Base-by-base conservation (phyloP, 2,797 vertebrate genomes). In the Alectoris magna region DNA sequence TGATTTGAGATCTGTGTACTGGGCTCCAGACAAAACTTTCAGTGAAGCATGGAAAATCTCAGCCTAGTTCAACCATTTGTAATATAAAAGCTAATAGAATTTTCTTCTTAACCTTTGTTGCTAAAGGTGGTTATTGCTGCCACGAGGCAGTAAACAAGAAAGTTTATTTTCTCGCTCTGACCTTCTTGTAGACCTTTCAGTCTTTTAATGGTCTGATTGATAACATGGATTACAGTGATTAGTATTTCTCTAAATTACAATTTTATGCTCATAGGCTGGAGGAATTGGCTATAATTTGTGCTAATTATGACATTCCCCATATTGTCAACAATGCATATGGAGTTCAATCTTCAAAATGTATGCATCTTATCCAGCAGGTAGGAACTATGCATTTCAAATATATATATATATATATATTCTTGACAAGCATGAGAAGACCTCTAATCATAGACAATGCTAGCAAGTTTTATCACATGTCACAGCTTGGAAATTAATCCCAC, bases 361-460 rank as follows among this genome's bases (percentile, higher is more conserved):
- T 99, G 99, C 99, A 99, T 89, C 99, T 99, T 9, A 99, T 99
- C 95, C 98, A 99, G 60, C 99, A 99, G 98, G 99, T 99, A 98
- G 87, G 93, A 90, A 34, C 46, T 74, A 15, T 26, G 34, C 69
- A 41, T 92, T 76, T 86, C 48, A 36, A 63, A 10, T 56, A 18
- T 31, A 31, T 29, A 15, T 27, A 15, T 27, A 49, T 49, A 26
- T 51, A 24, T 49, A 29, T 53, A 53, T 82, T 49, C 84, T 48
- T 12, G 56, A 22, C 29, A 48, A 69, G 9, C 62, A 1, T 39
- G 68, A 59, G 36, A 79, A 67, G 80, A 88, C 59, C 16, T 68
- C 69, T 77, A 43, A 66, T 55, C 74, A 19, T 26, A 70, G 34
- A 49, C 8, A 77, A 36, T 7, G 13, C 26, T 59, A 48, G 36